phyloP scores from a whole-genome alignment of 2,888 invertebrate species.

The Anagyrus pseudococci region DNA sequence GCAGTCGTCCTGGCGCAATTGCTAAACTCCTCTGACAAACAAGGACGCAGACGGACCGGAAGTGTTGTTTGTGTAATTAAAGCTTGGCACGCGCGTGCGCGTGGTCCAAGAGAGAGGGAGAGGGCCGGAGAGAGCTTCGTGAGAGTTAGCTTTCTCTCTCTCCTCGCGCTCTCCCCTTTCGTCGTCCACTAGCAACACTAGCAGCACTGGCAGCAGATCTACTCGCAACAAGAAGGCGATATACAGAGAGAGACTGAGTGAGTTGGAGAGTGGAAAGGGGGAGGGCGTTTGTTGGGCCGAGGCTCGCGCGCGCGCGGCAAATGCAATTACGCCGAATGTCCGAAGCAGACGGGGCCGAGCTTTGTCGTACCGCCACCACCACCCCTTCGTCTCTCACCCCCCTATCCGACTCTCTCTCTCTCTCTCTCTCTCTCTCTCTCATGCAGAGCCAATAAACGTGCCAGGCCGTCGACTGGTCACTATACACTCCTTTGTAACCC shows the following conservation, averaged over 20 bases:
- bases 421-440: slow-evolving; percentile 10
- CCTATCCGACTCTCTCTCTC: slow-evolving; percentile 46
- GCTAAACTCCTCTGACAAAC: no score
- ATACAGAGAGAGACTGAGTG: no score
- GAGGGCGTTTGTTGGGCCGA: no score
- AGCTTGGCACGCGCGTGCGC: background rate
- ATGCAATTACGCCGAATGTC: slow-evolving; percentile 57
- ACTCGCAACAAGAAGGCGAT: no score
- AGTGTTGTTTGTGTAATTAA: background rate
- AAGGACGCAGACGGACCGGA: no score
- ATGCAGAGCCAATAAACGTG: background rate
- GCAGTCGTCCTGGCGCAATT: no score
- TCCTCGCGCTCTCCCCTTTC: no score
- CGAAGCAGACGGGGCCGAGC: slow-evolving; percentile 55
- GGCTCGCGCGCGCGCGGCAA: slow-evolving; percentile 40
- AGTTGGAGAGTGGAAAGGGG: no score
- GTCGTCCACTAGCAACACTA: no score
- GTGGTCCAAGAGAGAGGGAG: background rate
- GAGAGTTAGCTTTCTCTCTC: no score
- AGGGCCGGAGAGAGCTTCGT: background rate
- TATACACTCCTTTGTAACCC: background rate
- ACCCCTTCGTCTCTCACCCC: slow-evolving; percentile 6
- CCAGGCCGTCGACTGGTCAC: background rate
- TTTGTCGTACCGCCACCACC: slow-evolving; percentile 45
- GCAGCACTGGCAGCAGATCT: no score